Evolutionary conservation across 2,113 vertebrate species (phyloP), one percentile per base, ranked within the genome.

Genomic region (Microtus montanus): DNA sequence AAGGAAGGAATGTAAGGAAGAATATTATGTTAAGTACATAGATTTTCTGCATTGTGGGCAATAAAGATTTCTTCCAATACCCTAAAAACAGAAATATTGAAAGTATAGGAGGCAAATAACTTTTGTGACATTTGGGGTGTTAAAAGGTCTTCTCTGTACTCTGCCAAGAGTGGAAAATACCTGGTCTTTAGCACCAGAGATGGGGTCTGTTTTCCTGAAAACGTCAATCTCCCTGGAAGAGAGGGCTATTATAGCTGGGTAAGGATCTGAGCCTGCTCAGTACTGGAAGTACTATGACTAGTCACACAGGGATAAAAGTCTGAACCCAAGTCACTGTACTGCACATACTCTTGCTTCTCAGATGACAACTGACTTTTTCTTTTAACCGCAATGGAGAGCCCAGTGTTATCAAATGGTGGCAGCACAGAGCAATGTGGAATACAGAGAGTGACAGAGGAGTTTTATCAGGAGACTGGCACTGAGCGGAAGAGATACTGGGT

Each of bases 401-500:
- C 24, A n/a, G 6, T 28, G 20, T 26, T 70, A 87, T 49, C 87
- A 77, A 17, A 13, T 10, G 19, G 17, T 5, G 20, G 33, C 73
- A 84, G 33, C 58, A 30, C 63, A 12, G 7, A 64, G 68, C 4
- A 2, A 9, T 24, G 28, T 1, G 44, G 64, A 19, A 7, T 3
- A 2, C 0, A 10, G 63, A 88, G 63, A 64, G 33, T 38, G 44
- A 30, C 47, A 71, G 66, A 64, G 3, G 41, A n/a, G 26, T 74
- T 41, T n/a, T 20, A 44, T n/a, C 93, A 8, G 70, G 8, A 13
- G 30, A 2, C 73, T 33, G 14, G 5, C 9, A 1, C 96, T 92
- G 96, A 1, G 49, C 70, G 73, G 68, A 78, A 10, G 71, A 95
- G 96, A 97, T 97, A 97, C 78, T 0, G 0, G 24, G 1, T 91